A percentile compares a stretch with the other conserved stretches of the same genome.
These are phyloP conservation scores for Bradypodion ventrale DNA, from an alignment of 2,797 vertebrate genomes.

Conservation along the genomic window DNA sequence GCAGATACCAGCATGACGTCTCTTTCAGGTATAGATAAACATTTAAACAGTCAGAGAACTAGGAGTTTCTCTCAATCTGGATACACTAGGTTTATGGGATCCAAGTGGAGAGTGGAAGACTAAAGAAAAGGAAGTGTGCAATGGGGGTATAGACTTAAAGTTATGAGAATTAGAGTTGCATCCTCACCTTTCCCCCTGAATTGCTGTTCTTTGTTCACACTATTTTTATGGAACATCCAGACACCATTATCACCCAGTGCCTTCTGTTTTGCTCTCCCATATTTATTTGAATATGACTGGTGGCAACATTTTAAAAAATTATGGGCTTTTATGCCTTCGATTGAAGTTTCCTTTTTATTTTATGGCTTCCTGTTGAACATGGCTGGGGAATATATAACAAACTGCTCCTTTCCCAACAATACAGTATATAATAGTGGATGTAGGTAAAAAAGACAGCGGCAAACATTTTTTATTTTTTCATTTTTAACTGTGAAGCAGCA, in stretches of 20 bases:
- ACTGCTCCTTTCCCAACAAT: background rate
- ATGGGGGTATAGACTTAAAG: background rate
- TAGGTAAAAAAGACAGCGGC: background rate
- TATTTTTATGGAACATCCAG: background rate
- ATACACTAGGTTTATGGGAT: background rate
- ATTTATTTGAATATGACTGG: background rate
- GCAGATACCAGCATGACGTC: background rate
- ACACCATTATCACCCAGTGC: background rate
- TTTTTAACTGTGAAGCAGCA: background rate
- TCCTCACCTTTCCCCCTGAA: background rate
- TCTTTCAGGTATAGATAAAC: background rate
- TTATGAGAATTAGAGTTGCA: background rate
- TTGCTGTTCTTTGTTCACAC: background rate
- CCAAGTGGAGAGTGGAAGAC: background rate
- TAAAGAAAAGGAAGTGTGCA: background rate
- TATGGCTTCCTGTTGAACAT: background rate
- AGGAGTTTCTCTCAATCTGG: background rate
- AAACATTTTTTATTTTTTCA: background rate
- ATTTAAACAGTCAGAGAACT: background rate
- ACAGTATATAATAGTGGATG: background rate
- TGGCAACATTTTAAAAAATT: background rate
- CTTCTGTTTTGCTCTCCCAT: background rate
- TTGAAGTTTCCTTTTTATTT: background rate
- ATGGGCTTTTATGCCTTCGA: background rate
- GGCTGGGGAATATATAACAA: background rate